phyloP scores from a whole-genome alignment of 2,113 vertebrate species.

The Apistogramma diplotaenia region DNA sequence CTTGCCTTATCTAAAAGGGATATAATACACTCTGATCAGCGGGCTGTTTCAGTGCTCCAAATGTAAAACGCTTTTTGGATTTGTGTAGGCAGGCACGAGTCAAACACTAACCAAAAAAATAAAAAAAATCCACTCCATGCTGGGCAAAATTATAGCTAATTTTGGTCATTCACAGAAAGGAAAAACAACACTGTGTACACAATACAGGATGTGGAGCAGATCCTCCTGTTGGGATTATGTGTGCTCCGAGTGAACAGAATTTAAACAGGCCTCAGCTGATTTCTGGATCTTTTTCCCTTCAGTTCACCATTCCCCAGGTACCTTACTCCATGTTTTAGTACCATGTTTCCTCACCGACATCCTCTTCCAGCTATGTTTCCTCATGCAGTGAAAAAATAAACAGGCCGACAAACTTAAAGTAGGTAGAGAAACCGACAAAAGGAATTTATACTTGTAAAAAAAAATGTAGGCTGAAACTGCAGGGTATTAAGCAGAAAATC shows the following conservation, averaged over 20 bases:
- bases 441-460: not conserved
- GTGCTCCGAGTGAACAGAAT: constrained; percentile 39
- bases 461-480: not conserved
- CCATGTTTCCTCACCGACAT: constrained; percentile 5
- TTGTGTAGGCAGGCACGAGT: not conserved
- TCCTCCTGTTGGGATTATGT: constrained; percentile 36
- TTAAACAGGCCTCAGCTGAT: constrained; percentile 32
- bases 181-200: constrained; percentile 30
- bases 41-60: constrained; percentile 2
- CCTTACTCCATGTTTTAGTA: constrained; percentile 13
- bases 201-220: constrained; percentile 13
- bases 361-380: not conserved
- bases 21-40: constrained; percentile 43
- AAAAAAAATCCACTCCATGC: not conserved
- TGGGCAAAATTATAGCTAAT: constrained; percentile 20
- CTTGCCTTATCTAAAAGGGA: constrained; percentile 27
- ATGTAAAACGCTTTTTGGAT: constrained; percentile 29
- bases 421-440: not conserved
- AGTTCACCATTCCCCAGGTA: constrained; percentile 16
- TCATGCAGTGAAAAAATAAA: constrained; percentile 24
- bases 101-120: constrained; percentile 34
- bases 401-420: constrained; percentile 5
- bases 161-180: constrained; percentile 18
- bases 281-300: constrained; percentile 25
- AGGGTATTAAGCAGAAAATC: not conserved